Evolutionary conservation across 1,140 invertebrate genomes (phyloP).

Genomic region (Pachyrhynchus sulphureomaculatus): DNA sequence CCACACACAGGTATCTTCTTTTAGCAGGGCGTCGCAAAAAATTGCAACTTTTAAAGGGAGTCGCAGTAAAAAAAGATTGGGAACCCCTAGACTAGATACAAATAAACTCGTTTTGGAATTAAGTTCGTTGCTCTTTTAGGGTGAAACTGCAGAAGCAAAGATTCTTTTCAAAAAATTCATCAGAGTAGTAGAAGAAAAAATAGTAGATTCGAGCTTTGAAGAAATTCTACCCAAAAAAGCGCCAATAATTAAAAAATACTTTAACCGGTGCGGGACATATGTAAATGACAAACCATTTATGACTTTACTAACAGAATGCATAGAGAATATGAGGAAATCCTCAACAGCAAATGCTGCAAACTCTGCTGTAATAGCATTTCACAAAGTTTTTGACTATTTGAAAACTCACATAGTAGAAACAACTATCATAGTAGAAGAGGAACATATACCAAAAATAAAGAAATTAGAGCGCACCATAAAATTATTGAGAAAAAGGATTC

Average conservation of each 20-base stretch:
- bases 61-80: no score
- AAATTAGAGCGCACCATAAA: constrained; percentile 52
- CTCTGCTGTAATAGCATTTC: constrained; percentile 33
- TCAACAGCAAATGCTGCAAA: constrained; percentile 18
- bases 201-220: constrained; percentile 14
- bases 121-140: constrained; percentile 9
- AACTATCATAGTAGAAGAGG: constrained; percentile 28
- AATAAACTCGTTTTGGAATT: no score
- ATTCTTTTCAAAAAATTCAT: constrained; percentile 22
- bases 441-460: constrained; percentile 42
- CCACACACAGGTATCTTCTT: no score
- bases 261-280: constrained; percentile 13
- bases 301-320: constrained; percentile 9
- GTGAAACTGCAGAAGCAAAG: neutral
- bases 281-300: constrained; percentile 5
- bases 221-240: constrained; percentile 23
- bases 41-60: no score
- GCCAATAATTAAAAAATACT: constrained; percentile 27
- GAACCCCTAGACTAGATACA: no score
- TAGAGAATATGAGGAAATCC: constrained; percentile 20
- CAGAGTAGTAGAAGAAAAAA: constrained; percentile 14
- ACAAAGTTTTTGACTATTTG: constrained; percentile 35
- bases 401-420: constrained; percentile 15
- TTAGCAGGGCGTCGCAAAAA: no score
- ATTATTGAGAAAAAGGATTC: constrained; percentile 53